A percentile compares a stretch with the other conserved stretches of the same genome.
These are phyloP conservation scores for Ophiothrix spiculata DNA, from an alignment of 35 echinoderm and acorn worm genomes.

Conservation along the genomic window DNA sequence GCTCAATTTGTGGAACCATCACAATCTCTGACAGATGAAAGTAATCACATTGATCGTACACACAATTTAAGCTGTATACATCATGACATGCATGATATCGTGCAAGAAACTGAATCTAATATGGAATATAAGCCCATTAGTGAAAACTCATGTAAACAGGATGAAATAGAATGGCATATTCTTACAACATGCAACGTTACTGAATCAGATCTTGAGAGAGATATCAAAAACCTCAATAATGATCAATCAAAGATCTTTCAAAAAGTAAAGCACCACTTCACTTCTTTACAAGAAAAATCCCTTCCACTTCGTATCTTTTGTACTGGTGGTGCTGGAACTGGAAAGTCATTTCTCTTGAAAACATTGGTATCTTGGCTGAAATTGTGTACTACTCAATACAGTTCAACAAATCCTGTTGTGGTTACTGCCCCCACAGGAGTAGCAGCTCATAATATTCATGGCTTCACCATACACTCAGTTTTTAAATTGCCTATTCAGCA, in stretches of 20 bases:
- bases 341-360: not conserved
- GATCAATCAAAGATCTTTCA: not conserved
- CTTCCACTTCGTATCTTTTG: not conserved
- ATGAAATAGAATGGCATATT: not conserved
- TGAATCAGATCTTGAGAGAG: not conserved
- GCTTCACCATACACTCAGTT: not conserved
- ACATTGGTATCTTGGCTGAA: not conserved
- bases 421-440: not conserved
- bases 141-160: too few relatives aligned
- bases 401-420: not conserved
- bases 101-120: too few relatives aligned
- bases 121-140: too few relatives aligned
- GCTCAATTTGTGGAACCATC: not conserved
- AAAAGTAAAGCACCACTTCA: not conserved
- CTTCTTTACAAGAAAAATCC: not conserved
- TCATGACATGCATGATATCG: too few relatives aligned
- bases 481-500: not conserved
- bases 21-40: not conserved
- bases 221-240: not conserved
- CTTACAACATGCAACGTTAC: not conserved
- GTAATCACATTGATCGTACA: too few relatives aligned
- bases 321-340: not conserved
- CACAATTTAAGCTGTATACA: too few relatives aligned
- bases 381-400: not conserved
- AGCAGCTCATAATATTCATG: not conserved